Base-by-base conservation (phyloP, 2,797 vertebrate genomes). In the Etheostoma perlongum region DNA sequence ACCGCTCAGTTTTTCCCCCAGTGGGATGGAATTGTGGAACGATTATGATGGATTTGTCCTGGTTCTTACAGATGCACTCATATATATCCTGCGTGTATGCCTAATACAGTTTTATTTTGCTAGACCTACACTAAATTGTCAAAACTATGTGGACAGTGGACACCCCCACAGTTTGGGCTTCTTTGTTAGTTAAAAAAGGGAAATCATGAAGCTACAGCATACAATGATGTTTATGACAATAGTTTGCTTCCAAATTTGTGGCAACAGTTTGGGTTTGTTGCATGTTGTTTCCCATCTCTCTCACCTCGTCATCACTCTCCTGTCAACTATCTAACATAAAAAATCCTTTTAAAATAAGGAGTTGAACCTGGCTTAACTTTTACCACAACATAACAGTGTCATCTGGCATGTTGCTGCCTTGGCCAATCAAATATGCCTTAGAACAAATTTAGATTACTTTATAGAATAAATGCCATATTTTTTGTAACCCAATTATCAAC, bases 21-120 rank as follows among this genome's bases (percentile, higher is more conserved):
- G 15, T n/a, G 14, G 68, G 44, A 59, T 27, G 6, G 33, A 65
- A 71, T 51, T 70, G 36, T 62, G 57, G 23, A 49, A 55, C 21
- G 51, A 64, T 53, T 8, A 15, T 65, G 67, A 71, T 76, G 68
- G 47, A 78, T 77, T 53, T 67, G 51, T 68, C 54, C 42, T 1
- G 0, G 48, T 49, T 21, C 62, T 44, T 21, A 19, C 25, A 19
- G 42, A 44, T 53, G 16, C 33, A 13, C 48, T 49, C 6, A 11
- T 18, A 30, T 21, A 36, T 14, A 33, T 49, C 19, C 46, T 36
- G 53, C 7, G 33, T 62, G 4, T 62, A 7, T 44, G 18, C 18
- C 2, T 53, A 13, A 52, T 40, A 15, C 21, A 15, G 53, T 49
- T 42, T 10, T 16, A 55, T 52, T 54, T 57, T 42, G 18, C 36